Base-by-base conservation (phyloP, 2,797 vertebrate species). In the Acipenser ruthenus region DNA sequence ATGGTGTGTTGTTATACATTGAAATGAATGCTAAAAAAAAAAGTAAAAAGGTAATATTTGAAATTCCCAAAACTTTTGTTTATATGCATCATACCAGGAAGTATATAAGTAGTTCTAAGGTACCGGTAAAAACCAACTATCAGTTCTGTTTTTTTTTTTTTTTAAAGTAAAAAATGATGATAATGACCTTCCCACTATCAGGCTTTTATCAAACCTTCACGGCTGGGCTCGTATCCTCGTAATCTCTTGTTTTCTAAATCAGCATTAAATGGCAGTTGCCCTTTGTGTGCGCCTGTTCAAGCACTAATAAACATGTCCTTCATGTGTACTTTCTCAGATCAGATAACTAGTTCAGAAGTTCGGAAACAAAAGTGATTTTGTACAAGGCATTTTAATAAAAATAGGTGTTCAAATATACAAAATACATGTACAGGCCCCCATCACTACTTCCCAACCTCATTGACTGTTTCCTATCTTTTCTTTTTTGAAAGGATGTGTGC, bases 351-450 rank as follows among this genome's bases (percentile, higher is more conserved):
- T 55, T 11, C 66, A 70, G 71, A 71, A 64, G 63, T 72, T 69
- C 69, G 51, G 50, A 62, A 67, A 62, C 52, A 63, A 15, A 63
- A 73, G 59, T 53, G 60, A 49, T 66, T 65, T 48, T 52, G 68
- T 68, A 70, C 65, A 67, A 67, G 53, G 62, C 60, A 85, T 89
- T 90, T 89, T 83, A 86, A 85, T 83, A 79, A 70, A 80, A 74
- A 76, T 76, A 73, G 73, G 72, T 62, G 7, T n/a, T 10, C 79
- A 74, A 68, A 76, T 80, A 83, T 81, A 82, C 83, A 87, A 87
- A 86, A 77, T 65, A n/a, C 71, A 66, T 68, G 72, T 79, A 80
- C 77, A 63, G 75, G 70, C 78, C 81, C 75, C 79, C 69, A 78
- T 79, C 80, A 73, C 49, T 70, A 79, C 82, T 85, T 87, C 85